These are phyloP conservation scores for Otis tarda DNA, from an alignment of 2,113 vertebrate species.

Conservation along the genomic window DNA sequence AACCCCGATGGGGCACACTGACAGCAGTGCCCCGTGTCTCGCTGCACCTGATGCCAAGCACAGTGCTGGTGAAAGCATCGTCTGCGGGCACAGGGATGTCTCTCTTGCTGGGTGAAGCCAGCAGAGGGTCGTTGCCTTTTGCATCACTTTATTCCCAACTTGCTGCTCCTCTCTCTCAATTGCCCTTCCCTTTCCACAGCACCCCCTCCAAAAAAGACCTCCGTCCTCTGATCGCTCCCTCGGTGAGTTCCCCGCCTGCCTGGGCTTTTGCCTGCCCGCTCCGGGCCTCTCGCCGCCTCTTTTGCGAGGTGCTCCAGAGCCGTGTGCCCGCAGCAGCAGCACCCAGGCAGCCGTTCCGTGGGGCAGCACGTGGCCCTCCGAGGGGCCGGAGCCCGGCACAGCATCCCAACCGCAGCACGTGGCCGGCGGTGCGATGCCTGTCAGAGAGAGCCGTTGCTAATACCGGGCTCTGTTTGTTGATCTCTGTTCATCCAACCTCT, in stretches of 20 bases:
- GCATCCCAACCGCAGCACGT: background rate
- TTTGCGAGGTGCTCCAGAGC: background rate
- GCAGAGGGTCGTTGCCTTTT: background rate
- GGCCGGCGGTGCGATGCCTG: background rate
- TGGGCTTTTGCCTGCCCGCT: background rate
- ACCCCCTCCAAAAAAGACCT: background rate
- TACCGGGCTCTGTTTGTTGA: background rate
- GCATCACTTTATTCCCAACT: background rate
- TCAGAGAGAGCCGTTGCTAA: background rate
- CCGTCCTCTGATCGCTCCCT: accelerated
- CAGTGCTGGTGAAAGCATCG: accelerated
- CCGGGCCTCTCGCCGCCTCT: accelerated
- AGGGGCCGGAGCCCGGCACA: background rate
- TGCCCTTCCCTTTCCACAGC: background rate
- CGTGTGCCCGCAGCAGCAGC: background rate
- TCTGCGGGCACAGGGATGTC: background rate
- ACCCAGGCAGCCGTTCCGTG: accelerated
- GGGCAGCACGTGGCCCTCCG: background rate
- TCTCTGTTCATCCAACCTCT: background rate
- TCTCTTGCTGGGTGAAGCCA: background rate
- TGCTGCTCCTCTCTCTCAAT: background rate
- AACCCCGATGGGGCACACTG: accelerated
- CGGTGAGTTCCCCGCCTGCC: accelerated
- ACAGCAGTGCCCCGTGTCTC: accelerated
- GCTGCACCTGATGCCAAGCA: background rate